phyloP scores from a whole-genome alignment of 2,888 invertebrate species.

The Clistopyga incitator region DNA sequence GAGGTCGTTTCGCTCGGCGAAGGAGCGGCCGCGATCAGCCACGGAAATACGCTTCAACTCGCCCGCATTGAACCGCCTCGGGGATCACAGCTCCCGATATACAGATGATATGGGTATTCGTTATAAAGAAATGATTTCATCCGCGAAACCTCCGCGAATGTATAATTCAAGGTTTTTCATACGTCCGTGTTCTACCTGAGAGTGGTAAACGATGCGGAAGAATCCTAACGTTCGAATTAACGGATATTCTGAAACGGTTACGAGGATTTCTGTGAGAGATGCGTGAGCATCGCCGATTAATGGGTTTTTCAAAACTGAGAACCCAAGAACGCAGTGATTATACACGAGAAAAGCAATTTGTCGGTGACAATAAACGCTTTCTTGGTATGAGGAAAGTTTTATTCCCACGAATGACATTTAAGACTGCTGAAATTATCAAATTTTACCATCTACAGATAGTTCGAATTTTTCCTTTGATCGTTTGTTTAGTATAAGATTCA shows the following conservation, averaged over 20 bases:
- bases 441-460: neutral
- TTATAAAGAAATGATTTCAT: constrained; percentile 23
- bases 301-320: neutral
- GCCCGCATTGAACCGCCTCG: constrained; percentile 33
- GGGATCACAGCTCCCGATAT: constrained; percentile 3
- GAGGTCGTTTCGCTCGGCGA: constrained; percentile 42
- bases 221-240: neutral
- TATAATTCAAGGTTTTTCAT: constrained; percentile 12
- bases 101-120: constrained; percentile 5
- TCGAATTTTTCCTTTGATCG: neutral
- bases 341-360: neutral
- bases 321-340: neutral
- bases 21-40: constrained; percentile 23
- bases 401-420: neutral
- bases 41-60: constrained; percentile 33
- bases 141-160: constrained; percentile 23
- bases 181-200: neutral
- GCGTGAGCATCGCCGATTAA: neutral
- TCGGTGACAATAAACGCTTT: neutral
- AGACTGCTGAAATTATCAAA: neutral
- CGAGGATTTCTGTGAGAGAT: neutral
- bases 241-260: neutral
- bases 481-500: neutral
- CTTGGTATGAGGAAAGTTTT: neutral
- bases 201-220: constrained; percentile 21